These are phyloP conservation scores for Bambusicola thoracicus DNA, from an alignment of 2,113 vertebrate species.

Conservation along the genomic window DNA sequence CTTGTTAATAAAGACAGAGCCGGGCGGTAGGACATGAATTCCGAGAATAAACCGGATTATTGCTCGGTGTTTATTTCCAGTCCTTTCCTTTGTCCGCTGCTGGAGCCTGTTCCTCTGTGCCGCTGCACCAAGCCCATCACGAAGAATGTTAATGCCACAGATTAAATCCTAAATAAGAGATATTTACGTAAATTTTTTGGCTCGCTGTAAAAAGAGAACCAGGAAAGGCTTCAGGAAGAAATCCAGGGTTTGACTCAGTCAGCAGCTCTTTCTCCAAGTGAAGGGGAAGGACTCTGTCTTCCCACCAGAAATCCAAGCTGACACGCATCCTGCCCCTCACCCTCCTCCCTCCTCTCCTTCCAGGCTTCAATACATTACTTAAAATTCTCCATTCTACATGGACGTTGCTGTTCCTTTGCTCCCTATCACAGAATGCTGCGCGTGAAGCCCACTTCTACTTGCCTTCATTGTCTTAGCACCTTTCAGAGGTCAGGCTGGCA, in stretches of 20 bases:
- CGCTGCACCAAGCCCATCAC: neutral
- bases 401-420: rapidly evolving
- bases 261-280: neutral
- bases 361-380: neutral
- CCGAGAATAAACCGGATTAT: slow-evolving; percentile 71
- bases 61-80: slow-evolving; percentile 11
- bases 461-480: neutral
- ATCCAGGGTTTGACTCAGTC: slow-evolving; percentile 2
- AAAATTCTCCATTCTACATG: neutral
- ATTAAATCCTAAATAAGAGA: slow-evolving; percentile 60
- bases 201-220: neutral
- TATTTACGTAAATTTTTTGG: slow-evolving; percentile 48
- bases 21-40: slow-evolving; percentile 57
- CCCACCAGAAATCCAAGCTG: neutral
- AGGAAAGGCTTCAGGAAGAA: neutral
- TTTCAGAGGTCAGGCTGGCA: neutral
- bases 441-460: neutral
- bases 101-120: neutral
- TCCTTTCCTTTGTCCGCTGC: neutral
- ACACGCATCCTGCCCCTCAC: neutral
- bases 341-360: neutral
- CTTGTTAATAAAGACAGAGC: slow-evolving; percentile 47
- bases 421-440: rapidly evolving
- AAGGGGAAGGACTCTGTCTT: neutral
- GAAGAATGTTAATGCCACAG: slow-evolving; percentile 79